Evolutionary conservation across 1,140 invertebrate genomes (phyloP), one percentile per base, ranked within the genome.

Genomic region (Drosophila ficusphila): DNA sequence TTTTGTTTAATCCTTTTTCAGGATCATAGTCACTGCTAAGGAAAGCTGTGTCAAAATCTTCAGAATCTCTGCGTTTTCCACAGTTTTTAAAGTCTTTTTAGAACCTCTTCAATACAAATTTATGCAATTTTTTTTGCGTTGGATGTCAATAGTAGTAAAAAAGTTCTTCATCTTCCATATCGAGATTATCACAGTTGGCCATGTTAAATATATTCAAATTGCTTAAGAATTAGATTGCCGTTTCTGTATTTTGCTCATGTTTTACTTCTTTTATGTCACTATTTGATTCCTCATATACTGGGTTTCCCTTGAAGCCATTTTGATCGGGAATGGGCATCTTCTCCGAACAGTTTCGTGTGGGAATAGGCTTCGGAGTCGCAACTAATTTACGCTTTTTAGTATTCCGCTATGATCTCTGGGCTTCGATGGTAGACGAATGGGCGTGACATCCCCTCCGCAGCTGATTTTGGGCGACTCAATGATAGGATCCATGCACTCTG

Each of bases 141-240:
- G 25, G 42, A 39, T 3, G 65, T 41, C 29, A 72, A 7, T 16
- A 57, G 27, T 6, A 86, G 54, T 34, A 82, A 23, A 41, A 54
- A 12, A 39, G 60, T 42, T 88, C 82, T 29, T 88, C 77, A n/a
- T 51, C 62, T 38, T 70, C 42, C 33, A 70, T 42, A n/a, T 78
- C 56, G 14, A 68, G 14, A 34, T 70, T 71, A 89, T 89, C 83
- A 82, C 78, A 88, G 65, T 82, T 70, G 7, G 38, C n/a, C 41
- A 47, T 53, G 36, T 74, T 56, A 29, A 81, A 86, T 8, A 46
- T 44, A 46, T 61, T 64, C 19, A 88, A 56, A 34, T 60, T 75
- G 41, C 54, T 89, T 41, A 89, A 25, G 18, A 89, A 89, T 21
- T 78, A 39, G 16, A 89, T 57, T 3, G 83, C 78, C 38, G 78